Evolutionary conservation across 2,113 vertebrate genomes (phyloP).

Genomic region (Erpornis zantholeuca): DNA sequence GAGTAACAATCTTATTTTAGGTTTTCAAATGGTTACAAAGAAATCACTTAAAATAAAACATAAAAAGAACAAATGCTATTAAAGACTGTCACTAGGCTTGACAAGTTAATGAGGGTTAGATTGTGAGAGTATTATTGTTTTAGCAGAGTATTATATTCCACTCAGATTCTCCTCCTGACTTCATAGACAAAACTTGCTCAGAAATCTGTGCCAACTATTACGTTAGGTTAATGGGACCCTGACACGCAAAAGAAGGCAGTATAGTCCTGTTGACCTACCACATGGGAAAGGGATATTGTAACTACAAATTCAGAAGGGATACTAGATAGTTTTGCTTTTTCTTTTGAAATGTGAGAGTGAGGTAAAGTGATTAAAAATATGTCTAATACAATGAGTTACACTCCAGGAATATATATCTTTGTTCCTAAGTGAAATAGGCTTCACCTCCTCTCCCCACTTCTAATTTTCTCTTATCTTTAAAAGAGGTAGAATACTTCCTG

Average conservation of each 20-base stretch:
- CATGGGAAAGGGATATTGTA: constrained; percentile 43
- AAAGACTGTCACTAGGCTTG: constrained; percentile 49
- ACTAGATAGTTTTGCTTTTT: background rate
- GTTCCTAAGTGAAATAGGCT: background rate
- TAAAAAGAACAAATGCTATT: constrained; percentile 51
- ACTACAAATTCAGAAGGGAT: constrained; percentile 8
- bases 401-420: background rate
- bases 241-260: constrained; percentile 17
- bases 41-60: constrained; percentile 43
- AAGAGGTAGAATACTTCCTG: background rate
- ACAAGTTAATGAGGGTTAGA: constrained; percentile 65
- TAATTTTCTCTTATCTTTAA: background rate
- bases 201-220: constrained; percentile 58
- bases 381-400: background rate
- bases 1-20: background rate
- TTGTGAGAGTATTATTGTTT: constrained; percentile 63
- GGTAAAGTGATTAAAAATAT: constrained; percentile 39
- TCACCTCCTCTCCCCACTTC: background rate
- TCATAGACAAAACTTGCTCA: constrained; percentile 55
- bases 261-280: constrained; percentile 33
- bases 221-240: constrained; percentile 44
- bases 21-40: constrained; percentile 2
- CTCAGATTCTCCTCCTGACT: constrained; percentile 31
- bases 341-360: constrained; percentile 51
- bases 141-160: constrained; percentile 62